Evolutionary conservation across 2,888 invertebrate species (phyloP).

Genomic region (Rhamnusium bicolor): DNA sequence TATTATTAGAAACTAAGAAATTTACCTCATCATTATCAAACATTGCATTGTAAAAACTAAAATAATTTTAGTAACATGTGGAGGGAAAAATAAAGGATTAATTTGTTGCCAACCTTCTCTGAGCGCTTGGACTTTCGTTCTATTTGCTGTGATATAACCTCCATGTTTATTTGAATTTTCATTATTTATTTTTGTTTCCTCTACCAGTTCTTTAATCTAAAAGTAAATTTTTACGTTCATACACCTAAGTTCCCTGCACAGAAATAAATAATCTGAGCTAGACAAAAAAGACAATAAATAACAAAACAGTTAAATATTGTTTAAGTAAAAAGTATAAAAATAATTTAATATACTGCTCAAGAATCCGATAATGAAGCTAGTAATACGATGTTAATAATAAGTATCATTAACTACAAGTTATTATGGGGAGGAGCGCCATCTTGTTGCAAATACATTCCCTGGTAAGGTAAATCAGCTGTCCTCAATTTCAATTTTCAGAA

Average conservation of each 20-base stretch:
- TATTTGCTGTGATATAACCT: slow-evolving; percentile 64
- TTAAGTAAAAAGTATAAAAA: not conserved
- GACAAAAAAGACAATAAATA: not conserved
- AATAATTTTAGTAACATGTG: slow-evolving; percentile 76
- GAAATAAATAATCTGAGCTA: not conserved
- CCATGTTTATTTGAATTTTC: slow-evolving; percentile 45
- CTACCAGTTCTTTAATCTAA: slow-evolving; percentile 67
- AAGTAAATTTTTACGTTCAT: slow-evolving; percentile 32
- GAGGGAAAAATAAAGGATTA: slow-evolving; percentile 77
- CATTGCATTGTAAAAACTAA: slow-evolving; percentile 79
- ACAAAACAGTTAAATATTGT: not conserved
- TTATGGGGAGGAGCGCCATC: too few species aligned
- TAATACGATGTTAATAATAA: too few species aligned
- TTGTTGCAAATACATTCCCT: too few species aligned
- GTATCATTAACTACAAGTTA: too few species aligned
- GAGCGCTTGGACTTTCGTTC: slow-evolving; percentile 71
- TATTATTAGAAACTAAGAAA: slow-evolving; percentile 42
- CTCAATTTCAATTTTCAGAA: too few species aligned
- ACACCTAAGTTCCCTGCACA: not conserved
- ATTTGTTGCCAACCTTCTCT: slow-evolving; percentile 77
- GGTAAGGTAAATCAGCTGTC: too few species aligned
- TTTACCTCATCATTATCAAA: slow-evolving; percentile 78
- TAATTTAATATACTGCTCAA: too few species aligned
- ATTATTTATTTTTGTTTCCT: slow-evolving; percentile 60
- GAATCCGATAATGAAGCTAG: too few species aligned